Percentiles rank a stretch among this genome's conserved stretches.
Conservation (phyloP, 2,113 vertebrate genomes). For the Oreochromis aureus region DNA sequence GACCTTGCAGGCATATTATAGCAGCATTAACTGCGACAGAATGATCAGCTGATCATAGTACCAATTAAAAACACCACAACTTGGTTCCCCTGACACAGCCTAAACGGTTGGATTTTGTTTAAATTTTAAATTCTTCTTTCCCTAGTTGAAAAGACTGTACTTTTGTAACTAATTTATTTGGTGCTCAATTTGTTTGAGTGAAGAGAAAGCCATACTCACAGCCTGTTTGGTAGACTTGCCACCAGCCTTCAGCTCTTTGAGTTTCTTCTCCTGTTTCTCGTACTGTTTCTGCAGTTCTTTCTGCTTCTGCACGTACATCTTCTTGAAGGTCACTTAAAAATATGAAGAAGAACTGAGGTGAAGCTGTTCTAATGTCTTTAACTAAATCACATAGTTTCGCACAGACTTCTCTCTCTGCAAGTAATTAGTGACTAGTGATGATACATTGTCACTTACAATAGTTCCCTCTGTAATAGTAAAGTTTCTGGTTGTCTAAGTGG, state of each 20-base stretch:
- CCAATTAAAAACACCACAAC: neutral
- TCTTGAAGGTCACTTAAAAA: conserved; percentile 85
- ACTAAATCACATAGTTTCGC: accelerated
- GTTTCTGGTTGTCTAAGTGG: conserved; percentile 84
- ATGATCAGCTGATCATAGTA: neutral
- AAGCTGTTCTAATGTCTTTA: neutral
- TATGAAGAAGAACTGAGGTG: neutral
- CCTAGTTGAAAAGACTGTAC: neutral
- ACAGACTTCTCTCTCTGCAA: neutral
- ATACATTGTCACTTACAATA: conserved; percentile 74
- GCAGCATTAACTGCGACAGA: neutral
- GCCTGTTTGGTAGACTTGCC: conserved; percentile 92
- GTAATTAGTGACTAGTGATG: neutral
- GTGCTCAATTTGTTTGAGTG: neutral
- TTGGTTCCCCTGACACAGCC: neutral
- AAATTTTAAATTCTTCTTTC: neutral
- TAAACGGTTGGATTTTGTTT: neutral
- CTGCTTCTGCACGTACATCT: conserved; percentile 93
- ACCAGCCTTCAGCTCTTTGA: conserved; percentile 86
- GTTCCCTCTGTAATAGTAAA: conserved; percentile 90
- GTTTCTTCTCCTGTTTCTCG: conserved; percentile 89
- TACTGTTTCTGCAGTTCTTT: conserved; percentile 89
- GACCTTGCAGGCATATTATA: neutral
- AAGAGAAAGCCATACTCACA: conserved; percentile 57
- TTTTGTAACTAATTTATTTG: neutral